Conservation (phyloP, 2,113 vertebrate genomes). For the Zingel zingel region DNA sequence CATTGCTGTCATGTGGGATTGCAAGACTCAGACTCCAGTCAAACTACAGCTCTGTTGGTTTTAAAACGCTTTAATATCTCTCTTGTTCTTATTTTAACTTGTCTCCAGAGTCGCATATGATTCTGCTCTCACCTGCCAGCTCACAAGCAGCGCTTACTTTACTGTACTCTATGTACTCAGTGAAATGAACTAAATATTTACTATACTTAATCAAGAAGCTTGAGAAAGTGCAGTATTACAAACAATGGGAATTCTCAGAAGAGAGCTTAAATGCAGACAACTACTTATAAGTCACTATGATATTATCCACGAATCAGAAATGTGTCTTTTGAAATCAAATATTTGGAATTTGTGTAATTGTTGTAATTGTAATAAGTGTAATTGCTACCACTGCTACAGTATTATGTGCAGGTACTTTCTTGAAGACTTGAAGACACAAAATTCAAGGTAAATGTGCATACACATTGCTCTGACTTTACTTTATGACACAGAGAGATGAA, state of each 20-base stretch:
- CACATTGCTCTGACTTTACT: slow-evolving; percentile 11
- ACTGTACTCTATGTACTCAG: not conserved
- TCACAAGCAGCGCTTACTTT: not conserved
- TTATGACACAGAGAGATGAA: slow-evolving; percentile 32
- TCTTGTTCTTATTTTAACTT: slow-evolving; percentile 1
- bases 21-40: slow-evolving; percentile 50
- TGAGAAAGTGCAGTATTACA: not conserved
- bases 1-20: slow-evolving; percentile 63
- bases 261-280: not conserved
- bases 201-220: not conserved
- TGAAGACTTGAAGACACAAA: not conserved
- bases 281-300: not conserved
- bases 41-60: slow-evolving; percentile 27
- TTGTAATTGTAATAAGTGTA: too few species aligned
- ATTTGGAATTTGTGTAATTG: not conserved
- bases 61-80: slow-evolving; percentile 2
- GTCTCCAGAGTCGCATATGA: not conserved
- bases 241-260: not conserved
- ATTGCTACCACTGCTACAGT: not conserved
- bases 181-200: not conserved
- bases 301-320: not conserved
- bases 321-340: slow-evolving; percentile 1
- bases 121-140: slow-evolving; percentile 11
- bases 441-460: not conserved
- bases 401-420: not conserved